Evolutionary conservation across 2,797 vertebrate genomes (phyloP), one percentile per base, ranked within the genome.

Genomic region (Brachyalestes nurse): DNA sequence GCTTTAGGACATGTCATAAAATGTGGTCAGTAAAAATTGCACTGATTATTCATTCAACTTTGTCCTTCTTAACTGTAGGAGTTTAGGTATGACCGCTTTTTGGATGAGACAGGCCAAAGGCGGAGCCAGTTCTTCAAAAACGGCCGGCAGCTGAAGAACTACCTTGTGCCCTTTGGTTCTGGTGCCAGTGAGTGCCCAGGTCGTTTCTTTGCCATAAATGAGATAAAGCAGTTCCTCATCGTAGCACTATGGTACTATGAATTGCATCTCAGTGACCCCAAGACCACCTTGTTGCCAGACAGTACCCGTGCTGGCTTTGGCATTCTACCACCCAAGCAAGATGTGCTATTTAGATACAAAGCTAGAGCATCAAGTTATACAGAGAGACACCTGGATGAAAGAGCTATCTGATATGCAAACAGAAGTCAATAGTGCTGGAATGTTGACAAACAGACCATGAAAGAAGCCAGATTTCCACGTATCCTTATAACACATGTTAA

Each of bases 101-200:
- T 91, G 83, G 87, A 90, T 65, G 81, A 90, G 40, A 70, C 61
- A 2, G 86, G 86, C 34, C 73, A 89, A 71, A 79, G 38, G 16
- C 85, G 70, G 81, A 88, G 16, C 12, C 25, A 80, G 42, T 91
- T 90, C 86, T 86, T 75, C 75, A 91, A 89, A 80, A 88, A 87
- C 7, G 88, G 86, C 9, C 82, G 88, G 13, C 79, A 65, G 51
- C 67, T 90, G 9, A 90, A 86, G 28, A 40, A 84, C 34, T 88
- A 77, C 71, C 79, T 90, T 69, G 13, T 89, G 58, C 90, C 90
- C 0, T 91, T 91, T 42, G 89, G 90, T 28, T 88, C 89, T 19
- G 90, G 90, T 25, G 74, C 55, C 75, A 91, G 88, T 21, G 77
- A 88, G 72, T 91, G 90, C 28, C 90, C 90, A 2, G 90, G 90